Base-by-base conservation (phyloP, 2,113 vertebrate genomes). In the Pachycephala philippinensis region DNA sequence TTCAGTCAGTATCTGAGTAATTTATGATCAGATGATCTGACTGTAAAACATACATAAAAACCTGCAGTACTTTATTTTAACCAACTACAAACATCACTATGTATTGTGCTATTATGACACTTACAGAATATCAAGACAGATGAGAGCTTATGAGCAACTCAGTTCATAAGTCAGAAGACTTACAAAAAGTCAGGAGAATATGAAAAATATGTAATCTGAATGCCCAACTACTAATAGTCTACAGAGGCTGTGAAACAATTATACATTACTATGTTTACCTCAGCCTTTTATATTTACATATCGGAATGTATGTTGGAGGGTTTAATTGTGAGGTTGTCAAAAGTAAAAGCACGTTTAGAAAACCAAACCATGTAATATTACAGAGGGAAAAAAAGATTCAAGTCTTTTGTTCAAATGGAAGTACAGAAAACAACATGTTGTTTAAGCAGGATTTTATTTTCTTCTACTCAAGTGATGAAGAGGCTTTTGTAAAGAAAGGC, bases 401-500 rank as follows among this genome's bases (percentile, higher is more conserved):
- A 66, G 40, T 63, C 74, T 93, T 95, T 93, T 93, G 63, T 96
- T 96, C 80, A 89, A 75, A 87, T 95, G 83, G 91, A 97, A 97
- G 95, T 96, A 96, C 75, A 89, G 87, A 97, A 96, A 96, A 90
- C 90, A 94, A 85, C 87, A 89, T 68, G 80, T 96, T 97, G 94
- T 95, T 97, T 95, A 97, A 97, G 90, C 42, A 71, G 92, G 89
- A 97, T 97, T 96, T 96, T 95, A 93, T 97, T 97, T 97, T 97
- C 89, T 79, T 93, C 85, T 93, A 94, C 87, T 94, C 85, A 84
- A 97, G 85, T 95, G 93, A 96, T 94, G 96, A 96, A 89, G 91
- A 94, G 88, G 85, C 96, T 95, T 96, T 97, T 97, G 91, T 97
- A 87, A 96, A 96, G 94, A 92, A 97, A 95, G 86, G 90, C 97